These are phyloP conservation scores for Smutsia temminckii DNA, from an alignment of 2,797 vertebrate species.

Conservation along the genomic window DNA sequence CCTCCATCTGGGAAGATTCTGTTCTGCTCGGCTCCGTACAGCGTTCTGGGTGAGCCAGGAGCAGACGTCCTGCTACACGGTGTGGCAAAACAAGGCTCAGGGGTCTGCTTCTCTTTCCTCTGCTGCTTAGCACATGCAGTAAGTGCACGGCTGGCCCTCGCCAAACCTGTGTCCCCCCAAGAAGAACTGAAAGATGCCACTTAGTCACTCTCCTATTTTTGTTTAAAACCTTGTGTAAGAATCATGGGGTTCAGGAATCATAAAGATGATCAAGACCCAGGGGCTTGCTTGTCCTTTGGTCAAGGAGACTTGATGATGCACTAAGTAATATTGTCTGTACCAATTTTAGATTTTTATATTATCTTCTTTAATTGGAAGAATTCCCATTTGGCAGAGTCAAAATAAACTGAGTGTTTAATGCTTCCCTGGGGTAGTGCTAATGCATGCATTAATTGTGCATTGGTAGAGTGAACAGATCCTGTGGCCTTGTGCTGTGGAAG, in stretches of 20 bases:
- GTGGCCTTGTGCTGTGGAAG: not conserved
- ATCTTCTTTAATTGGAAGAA: constrained; percentile 59
- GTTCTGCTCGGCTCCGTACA: not conserved
- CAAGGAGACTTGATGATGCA: constrained; percentile 13
- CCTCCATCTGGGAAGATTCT: not conserved
- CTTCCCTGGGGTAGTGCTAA: not conserved
- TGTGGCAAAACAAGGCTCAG: not conserved
- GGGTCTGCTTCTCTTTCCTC: not conserved
- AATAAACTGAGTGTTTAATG: constrained; percentile 34
- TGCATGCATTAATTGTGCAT: not conserved
- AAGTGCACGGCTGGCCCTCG: not conserved
- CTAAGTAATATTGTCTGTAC: not conserved
- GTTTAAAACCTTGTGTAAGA: not conserved
- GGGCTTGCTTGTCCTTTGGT: not conserved
- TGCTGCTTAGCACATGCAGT: not conserved
- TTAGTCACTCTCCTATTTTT: not conserved
- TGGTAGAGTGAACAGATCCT: not conserved
- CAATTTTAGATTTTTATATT: constrained; percentile 50
- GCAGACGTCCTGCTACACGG: not conserved
- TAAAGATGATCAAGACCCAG: not conserved
- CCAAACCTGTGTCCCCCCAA: not conserved
- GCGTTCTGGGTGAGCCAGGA: not conserved
- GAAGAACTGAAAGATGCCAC: not conserved
- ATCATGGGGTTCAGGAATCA: not conserved
- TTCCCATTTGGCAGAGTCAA: constrained; percentile 43